Evolutionary conservation across 2,888 invertebrate species (phyloP).

Genomic region (Neocrepidodera transversa): DNA sequence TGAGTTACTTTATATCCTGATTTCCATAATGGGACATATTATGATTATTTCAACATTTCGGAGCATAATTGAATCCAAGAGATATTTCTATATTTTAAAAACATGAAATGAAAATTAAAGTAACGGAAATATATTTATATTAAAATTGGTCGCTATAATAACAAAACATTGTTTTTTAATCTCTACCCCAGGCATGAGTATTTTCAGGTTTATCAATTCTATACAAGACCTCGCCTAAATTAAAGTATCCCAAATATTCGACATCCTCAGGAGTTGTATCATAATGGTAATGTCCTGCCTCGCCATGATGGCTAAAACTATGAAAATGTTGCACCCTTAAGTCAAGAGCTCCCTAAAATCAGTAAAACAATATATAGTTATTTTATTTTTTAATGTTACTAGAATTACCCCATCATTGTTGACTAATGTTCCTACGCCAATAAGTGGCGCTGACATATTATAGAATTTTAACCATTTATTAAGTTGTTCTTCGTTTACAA

Average conservation of each 20-base stretch:
- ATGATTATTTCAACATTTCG: no score
- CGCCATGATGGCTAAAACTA: constrained; percentile 81
- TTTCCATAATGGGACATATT: no score
- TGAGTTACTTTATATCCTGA: no score
- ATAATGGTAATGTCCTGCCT: constrained; percentile 96
- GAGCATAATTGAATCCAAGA: no score
- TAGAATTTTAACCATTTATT: constrained; percentile 91
- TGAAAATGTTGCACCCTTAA: constrained; percentile 96
- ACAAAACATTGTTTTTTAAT: constrained; percentile 54
- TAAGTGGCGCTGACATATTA: constrained; percentile 87
- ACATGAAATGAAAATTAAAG: no score
- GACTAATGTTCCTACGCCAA: constrained; percentile 86
- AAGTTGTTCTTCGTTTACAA: constrained; percentile 76
- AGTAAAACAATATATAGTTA: neutral
- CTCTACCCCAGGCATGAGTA: constrained; percentile 76
- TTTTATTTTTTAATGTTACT: constrained; percentile 1
- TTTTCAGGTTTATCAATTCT: constrained; percentile 76
- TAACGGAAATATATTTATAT: neutral
- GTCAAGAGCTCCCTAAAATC: constrained; percentile 76
- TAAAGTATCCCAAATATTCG: constrained; percentile 91
- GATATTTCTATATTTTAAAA: no score
- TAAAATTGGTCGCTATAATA: neutral
- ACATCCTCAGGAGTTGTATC: constrained; percentile 90
- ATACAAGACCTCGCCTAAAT: constrained; percentile 74
- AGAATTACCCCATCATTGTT: constrained; percentile 78